These are phyloP conservation scores for Copidosoma floridanum DNA, from an alignment of 1,140 invertebrate genomes.

Conservation along the genomic window DNA sequence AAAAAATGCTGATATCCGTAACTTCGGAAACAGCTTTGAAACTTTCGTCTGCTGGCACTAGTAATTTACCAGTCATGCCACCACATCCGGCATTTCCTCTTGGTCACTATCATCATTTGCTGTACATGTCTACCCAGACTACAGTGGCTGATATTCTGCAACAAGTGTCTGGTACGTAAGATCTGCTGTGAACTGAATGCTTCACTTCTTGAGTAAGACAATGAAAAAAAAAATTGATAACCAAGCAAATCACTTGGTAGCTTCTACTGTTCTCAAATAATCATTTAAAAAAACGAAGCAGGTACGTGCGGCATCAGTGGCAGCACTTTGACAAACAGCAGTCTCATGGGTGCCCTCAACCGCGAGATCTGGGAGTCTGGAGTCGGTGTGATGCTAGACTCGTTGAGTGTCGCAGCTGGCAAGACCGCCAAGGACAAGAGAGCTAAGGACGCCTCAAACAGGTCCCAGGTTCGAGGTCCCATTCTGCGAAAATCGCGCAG, in stretches of 20 bases:
- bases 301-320: constrained; percentile 39
- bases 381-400: constrained; percentile 59
- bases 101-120: constrained; percentile 64
- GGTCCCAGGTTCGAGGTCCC: constrained; percentile 48
- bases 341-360: too few relatives aligned
- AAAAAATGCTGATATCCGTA: constrained; percentile 75
- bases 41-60: constrained; percentile 41
- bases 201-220: too few relatives aligned
- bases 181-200: too few relatives aligned
- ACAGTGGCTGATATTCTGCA: constrained; percentile 64
- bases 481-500: constrained; percentile 42
- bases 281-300: constrained; percentile 45
- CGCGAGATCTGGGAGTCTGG: constrained; percentile 56
- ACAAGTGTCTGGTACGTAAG: constrained; percentile 62
- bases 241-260: too few relatives aligned
- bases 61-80: constrained; percentile 44
- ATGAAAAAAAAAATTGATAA: too few relatives aligned
- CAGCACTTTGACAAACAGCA: too few relatives aligned
- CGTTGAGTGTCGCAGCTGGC: constrained; percentile 75
- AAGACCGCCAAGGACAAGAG: constrained; percentile 81
- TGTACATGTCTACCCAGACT: constrained; percentile 72
- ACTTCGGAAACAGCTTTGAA: constrained; percentile 58
- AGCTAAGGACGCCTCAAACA: constrained; percentile 72
- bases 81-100: constrained; percentile 54
- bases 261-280: constrained; percentile 45